Base-by-base conservation (phyloP, 1,140 invertebrate species). In the Coptotermes formosanus region DNA sequence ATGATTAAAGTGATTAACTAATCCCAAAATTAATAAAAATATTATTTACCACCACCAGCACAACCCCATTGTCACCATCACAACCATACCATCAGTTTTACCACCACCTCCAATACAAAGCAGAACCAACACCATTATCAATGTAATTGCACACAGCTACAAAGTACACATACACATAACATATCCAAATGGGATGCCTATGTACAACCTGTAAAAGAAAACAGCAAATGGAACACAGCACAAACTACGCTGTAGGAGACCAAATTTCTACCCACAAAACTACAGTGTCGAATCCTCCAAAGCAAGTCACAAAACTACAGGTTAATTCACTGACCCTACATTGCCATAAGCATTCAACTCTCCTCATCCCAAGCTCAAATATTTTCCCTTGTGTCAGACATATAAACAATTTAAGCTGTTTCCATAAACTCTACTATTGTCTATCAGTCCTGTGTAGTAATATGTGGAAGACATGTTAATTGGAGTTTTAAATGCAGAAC, bases 361-460 rank as follows among this genome's bases (percentile, higher is more conserved):
- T 30, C 7, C 25, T 75, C n/a, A 75, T 30, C 64, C 25, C 64
- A 75, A 75, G 64, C 64, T n/a, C 1, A 75, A 75, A 75, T 30
- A 75, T 25, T 6, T 75, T 75, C 14, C 64, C 25, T 75, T 25
- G 14, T 75, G 64, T n/a, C 25, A 75, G 25, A 75, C 25, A 30
- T 30, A 25, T 30, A 75, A 30, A 75, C n/a, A 75, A 75, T 75
- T n/a, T 75, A 75, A 75, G 64, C 64, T 75, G 64, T 75, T 75
- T 75, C 43, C 38, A 86, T 43, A 69, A 55, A 55, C 52, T 55
- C 14, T 21, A 4, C 21, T 55, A 55, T 55, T 16, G 3, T 55
- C 52, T 4, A 55, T 55, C 14, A 55, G 19, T 16, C 19, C 52
- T 19, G 14, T 19, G 3, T 55, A 21, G 3, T 55, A 21, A 55